Evolutionary conservation across 2,797 vertebrate species (phyloP), one percentile per base, ranked within the genome.

Genomic region (Gorsachius magnificus): DNA sequence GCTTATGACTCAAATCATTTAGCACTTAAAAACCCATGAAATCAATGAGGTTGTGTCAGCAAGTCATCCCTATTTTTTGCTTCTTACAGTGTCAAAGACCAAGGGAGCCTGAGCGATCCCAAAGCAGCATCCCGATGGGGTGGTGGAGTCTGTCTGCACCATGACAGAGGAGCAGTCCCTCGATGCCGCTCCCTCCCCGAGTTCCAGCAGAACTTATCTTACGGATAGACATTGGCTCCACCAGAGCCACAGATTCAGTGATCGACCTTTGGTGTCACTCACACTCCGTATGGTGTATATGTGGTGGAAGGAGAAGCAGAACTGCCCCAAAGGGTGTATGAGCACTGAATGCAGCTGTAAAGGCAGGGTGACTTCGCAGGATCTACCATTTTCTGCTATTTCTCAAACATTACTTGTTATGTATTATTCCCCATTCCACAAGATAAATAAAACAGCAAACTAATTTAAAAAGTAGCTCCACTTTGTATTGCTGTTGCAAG

Each of bases 181-280:
- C 2, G 0, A 36, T 33, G 19, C 33, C 0, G 1, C 35, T 72
- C 10, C 13, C 13, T 65, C 13, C n/a, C 2, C 1, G 6, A 24
- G 7, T 29, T 83, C 60, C 80, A 41, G 53, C 36, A 80, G 56
- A 35, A 46, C 45, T 38, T 63, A 25, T 28, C 16, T 46, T 46
- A 6, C 16, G n/a, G 35, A 35, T 11, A 33, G 22, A 35, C 18
- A 25, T 54, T 83, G 85, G 19, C 45, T 12, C 12, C 36, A 28
- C 20, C 28, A 51, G 84, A 83, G 81, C 56, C 51, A 65, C n/a
- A 45, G n/a, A 57, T 43, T 72, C 72, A 33, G 28, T 57, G 69
- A 3, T 3, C 7, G 28, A 28, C 16, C 26, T 71, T 35, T 54
- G 36, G 41, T 43, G 25, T 54, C 31, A 20, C 41, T 82, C 26